These are phyloP conservation scores for Podarcis muralis DNA, from an alignment of 2,113 vertebrate species.

Conservation along the genomic window DNA sequence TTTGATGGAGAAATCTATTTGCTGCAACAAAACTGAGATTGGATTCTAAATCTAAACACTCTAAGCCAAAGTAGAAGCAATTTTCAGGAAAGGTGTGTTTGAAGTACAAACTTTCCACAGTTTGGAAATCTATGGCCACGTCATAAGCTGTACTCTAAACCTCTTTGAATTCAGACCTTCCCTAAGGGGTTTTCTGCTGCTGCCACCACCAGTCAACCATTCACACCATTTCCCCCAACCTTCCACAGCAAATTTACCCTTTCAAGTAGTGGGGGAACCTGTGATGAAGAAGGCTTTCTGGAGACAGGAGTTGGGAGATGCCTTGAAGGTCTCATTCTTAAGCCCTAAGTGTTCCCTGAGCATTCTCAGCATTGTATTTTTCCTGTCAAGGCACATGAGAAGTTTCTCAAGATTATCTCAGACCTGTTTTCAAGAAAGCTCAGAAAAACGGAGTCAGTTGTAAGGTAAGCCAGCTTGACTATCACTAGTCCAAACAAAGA, in stretches of 20 bases:
- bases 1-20: background rate
- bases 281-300: background rate
- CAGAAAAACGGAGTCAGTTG: background rate
- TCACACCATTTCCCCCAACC: background rate
- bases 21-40: background rate
- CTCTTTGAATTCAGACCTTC: background rate
- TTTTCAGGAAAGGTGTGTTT: background rate
- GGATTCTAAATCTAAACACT: background rate
- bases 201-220: background rate
- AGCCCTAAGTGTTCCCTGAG: background rate
- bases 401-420: background rate
- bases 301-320: background rate
- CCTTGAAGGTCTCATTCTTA: background rate
- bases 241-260: background rate
- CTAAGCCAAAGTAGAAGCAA: constrained; percentile 21
- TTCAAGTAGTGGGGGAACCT: background rate
- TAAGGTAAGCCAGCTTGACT: background rate
- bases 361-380: background rate
- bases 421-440: background rate
- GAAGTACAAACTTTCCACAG: background rate
- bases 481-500: background rate
- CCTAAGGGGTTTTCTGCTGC: background rate
- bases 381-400: background rate
- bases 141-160: no score
- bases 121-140: background rate